phyloP scores from a whole-genome alignment of 1,140 invertebrate species.

The Scaptodrosophila lebanonensis region DNA sequence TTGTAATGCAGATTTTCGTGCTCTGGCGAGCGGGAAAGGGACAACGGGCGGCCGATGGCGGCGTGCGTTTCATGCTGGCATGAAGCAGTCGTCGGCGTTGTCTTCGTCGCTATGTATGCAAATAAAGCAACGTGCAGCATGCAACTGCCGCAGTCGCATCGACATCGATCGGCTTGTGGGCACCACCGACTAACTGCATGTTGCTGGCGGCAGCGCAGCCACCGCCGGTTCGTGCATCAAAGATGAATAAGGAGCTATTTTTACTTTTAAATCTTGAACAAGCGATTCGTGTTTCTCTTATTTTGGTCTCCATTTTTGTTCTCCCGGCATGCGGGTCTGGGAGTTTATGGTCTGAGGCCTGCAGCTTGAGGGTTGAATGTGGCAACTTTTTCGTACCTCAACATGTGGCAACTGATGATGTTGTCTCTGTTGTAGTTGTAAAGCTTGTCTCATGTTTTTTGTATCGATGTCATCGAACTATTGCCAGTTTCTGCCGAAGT shows the following conservation, averaged over 20 bases:
- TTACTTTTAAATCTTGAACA: conserved; percentile 72
- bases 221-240: conserved; percentile 47
- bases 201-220: conserved; percentile 30
- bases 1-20: too few species aligned
- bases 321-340: conserved; percentile 28
- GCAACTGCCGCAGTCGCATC: conserved; percentile 48
- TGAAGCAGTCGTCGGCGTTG: conserved; percentile 20
- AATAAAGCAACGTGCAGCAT: conserved; percentile 68
- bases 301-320: conserved; percentile 1
- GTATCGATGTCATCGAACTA: conserved; percentile 68
- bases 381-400: conserved; percentile 34
- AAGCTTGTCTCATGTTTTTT: conserved; percentile 35
- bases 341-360: conserved; percentile 18
- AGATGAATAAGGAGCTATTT: conserved; percentile 76
- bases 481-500: conserved; percentile 31
- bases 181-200: too few species aligned
- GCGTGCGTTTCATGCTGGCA: conserved; percentile 27
- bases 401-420: conserved; percentile 42
- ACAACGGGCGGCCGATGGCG: too few species aligned
- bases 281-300: conserved; percentile 18
- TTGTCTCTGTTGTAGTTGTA: conserved; percentile 22
- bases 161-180: conserved; percentile 13
- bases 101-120: conserved; percentile 49
- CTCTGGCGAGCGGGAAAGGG: too few species aligned
- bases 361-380: conserved; percentile 27